phyloP scores from a whole-genome alignment of 2,888 invertebrate species.

The Lepidochrysops patricia region DNA sequence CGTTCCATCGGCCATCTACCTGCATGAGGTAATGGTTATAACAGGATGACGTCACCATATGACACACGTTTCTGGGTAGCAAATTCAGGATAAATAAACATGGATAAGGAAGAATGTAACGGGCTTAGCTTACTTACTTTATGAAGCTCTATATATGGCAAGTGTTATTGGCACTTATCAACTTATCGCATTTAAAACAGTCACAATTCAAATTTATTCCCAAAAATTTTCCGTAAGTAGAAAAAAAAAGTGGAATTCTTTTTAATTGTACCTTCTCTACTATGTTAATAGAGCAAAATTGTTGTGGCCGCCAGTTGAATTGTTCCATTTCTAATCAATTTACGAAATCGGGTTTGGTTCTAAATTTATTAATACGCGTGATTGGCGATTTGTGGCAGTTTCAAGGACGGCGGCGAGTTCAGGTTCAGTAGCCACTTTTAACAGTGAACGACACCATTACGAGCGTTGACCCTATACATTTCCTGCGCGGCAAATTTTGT shows the following conservation, averaged over 20 bases:
- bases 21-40: neutral
- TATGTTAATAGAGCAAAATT: neutral
- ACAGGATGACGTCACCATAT: neutral
- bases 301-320: neutral
- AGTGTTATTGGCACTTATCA: too few species aligned
- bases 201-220: too few species aligned
- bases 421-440: constrained; percentile 67
- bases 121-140: neutral
- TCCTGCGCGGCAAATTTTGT: constrained; percentile 55
- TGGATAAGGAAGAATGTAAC: neutral
- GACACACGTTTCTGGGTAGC: neutral
- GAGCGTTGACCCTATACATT: constrained; percentile 62
- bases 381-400: constrained; percentile 56
- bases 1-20: neutral
- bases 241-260: too few species aligned
- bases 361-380: constrained; percentile 36
- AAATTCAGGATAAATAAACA: constrained; percentile 2
- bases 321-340: neutral
- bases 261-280: too few species aligned
- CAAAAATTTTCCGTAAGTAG: too few species aligned
- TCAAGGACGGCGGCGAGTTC: constrained; percentile 66
- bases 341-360: neutral
- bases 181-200: too few species aligned
- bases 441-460: constrained; percentile 67
- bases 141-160: neutral